These are phyloP conservation scores for Sebastes glaucus DNA, from an alignment of 2,797 vertebrate genomes.

Conservation along the genomic window DNA sequence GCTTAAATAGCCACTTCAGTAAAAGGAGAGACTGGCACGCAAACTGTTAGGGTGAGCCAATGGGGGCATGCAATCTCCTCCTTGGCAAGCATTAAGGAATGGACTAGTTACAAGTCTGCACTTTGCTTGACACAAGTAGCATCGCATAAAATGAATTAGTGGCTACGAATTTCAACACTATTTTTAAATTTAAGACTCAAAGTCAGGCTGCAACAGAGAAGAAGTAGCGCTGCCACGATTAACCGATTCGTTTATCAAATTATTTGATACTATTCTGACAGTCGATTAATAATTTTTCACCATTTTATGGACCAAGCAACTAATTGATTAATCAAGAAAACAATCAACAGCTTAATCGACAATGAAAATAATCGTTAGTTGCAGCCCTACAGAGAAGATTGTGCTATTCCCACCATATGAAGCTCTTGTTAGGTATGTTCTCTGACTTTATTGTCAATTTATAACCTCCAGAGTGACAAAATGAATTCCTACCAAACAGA, in stretches of 20 bases:
- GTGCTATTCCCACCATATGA: neutral
- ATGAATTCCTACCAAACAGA: neutral
- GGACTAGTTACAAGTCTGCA: conserved; percentile 12
- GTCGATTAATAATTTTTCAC: too few relatives aligned
- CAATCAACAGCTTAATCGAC: too few relatives aligned
- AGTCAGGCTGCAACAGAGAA: neutral
- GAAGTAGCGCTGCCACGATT: neutral
- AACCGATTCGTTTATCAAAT: neutral
- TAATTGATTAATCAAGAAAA: too few relatives aligned
- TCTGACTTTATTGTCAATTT: neutral
- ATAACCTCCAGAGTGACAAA: too few relatives aligned
- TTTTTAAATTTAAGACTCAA: neutral
- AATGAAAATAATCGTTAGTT: too few relatives aligned
- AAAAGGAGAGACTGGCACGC: conserved; percentile 14
- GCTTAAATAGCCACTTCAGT: conserved; percentile 32
- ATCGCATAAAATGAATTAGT: neutral
- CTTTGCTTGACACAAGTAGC: neutral
- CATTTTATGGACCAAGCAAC: fast-evolving
- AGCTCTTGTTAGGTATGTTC: neutral
- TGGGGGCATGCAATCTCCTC: conserved; percentile 18
- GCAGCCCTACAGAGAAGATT: neutral
- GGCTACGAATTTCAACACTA: neutral
- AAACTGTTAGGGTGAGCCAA: conserved; percentile 27
- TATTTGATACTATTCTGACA: too few relatives aligned
- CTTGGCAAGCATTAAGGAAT: neutral